Base-by-base conservation (phyloP, 2,888 invertebrate genomes). In the Sarcophaga variegata region DNA sequence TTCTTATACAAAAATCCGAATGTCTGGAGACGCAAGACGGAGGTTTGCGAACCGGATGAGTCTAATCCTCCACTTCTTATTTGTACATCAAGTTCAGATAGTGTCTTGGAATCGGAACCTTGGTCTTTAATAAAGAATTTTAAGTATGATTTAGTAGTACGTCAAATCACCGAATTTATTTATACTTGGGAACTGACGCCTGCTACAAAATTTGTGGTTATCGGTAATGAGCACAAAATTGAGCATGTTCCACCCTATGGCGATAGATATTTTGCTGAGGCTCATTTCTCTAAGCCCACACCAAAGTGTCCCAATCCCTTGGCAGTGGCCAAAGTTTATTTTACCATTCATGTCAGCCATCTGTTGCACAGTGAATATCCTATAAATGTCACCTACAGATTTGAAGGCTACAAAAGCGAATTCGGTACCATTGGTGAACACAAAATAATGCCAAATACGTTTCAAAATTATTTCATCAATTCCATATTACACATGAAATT, bases 241-340 rank as follows among this genome's bases (percentile, higher is more conserved):
- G 89, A 90, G n/a, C 67, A 89, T 2, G 82, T 90, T 0, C 81
- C 86, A 4, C n/a, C 88, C 0, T 89, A 90, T 75, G 93, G 91
- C 4, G 82, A 77, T 3, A 90, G 89, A 47, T 89, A 90, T 80
- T 91, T 89, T 84, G 89, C 91, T 17, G 92, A 92, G 80, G 93
- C 91, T 0, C 89, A 91, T 64, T 93, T 93, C 78, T 93, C 93
- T 4, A 90, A 90, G 5, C 92, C 92, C 11, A 92, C 91, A 11
- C 89, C 89, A 8, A 88, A 88, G 22, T 92, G 92, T 62, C 93
- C 92, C 3, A 93, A 93, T 88, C 92, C 92, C 0, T 77, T 92
- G 85, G 91, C 92, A 6, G 91, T 92, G 45, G 92, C 93, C 62
- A 91, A 90, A 80, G 92, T 92, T n/a, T 91, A 90, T n/a, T 93